phyloP scores from a whole-genome alignment of 1,140 invertebrate genomes.

The Dendrolimus punctatus region DNA sequence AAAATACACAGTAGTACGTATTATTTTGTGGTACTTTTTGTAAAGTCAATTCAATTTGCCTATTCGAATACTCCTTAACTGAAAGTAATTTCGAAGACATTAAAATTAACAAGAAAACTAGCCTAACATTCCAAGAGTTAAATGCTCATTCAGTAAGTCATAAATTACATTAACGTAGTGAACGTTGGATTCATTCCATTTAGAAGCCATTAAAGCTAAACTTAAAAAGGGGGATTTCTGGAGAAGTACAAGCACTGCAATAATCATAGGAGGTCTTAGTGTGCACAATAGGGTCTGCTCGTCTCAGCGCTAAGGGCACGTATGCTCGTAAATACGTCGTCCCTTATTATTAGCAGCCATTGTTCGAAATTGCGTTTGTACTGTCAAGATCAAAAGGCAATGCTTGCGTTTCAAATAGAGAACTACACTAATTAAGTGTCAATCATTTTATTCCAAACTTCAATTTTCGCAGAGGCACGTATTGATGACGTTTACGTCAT shows the following conservation, averaged over 20 bases:
- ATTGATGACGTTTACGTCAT: too few species aligned
- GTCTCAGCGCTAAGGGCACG: constrained; percentile 60
- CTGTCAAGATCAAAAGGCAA: constrained; percentile 26
- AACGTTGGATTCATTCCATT: constrained; percentile 40
- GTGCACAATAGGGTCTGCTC: constrained; percentile 61
- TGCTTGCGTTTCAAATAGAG: not conserved
- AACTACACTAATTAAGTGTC: too few species aligned
- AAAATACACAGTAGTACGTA: too few species aligned
- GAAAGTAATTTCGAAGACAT: too few species aligned
- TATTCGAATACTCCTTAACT: too few species aligned
- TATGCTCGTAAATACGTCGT: constrained; percentile 69
- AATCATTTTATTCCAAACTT: too few species aligned
- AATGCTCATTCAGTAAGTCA: constrained; percentile 22
- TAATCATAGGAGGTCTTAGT: constrained; percentile 69
- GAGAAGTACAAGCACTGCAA: constrained; percentile 58
- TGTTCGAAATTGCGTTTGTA: constrained; percentile 59
- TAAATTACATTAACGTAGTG: constrained; percentile 28
- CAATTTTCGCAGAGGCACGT: too few species aligned
- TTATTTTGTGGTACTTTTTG: too few species aligned
- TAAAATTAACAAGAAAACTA: not conserved
- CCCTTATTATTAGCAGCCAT: constrained; percentile 68
- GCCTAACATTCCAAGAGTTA: constrained; percentile 17
- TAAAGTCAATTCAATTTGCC: too few species aligned
- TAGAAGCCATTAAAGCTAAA: constrained; percentile 44
- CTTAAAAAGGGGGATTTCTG: constrained; percentile 51